Evolutionary conservation across 2,888 invertebrate genomes (phyloP), one percentile per base, ranked within the genome.

Genomic region (Miltochrista miniata): DNA sequence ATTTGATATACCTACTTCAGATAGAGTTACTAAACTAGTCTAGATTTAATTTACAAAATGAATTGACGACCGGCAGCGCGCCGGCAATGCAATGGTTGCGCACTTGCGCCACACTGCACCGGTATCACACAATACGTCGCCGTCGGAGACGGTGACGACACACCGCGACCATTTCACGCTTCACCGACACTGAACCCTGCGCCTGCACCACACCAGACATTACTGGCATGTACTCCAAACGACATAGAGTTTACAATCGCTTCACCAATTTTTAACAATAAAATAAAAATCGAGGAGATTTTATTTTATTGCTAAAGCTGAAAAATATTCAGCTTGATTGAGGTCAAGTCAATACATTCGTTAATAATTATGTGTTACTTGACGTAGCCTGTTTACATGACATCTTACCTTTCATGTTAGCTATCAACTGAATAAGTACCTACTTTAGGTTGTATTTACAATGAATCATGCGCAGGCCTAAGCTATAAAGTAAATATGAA

Each of bases 131-230:
- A 57, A 64, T 47, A 50, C 55, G 43, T 62, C 52, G n/a, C n/a
- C n/a, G n/a, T n/a, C n/a, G n/a, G n/a, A n/a, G n/a, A n/a, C n/a
- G 51, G 59, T 61, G 70, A 68, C 63, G 61, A 51, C 62, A 71
- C 57, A 71, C 48, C 45, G 57, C 44, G 47, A 48, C 61, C 61
- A 75, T 81, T 79, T 74, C 78, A 83, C 76, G 83, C 68, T 69
- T 67, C 71, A 69, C 42, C 59, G 52, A 38, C 35, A 69, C 43
- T 58, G 52, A 38, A 35, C 47, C 41, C 55, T 51, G 46, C 51
- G 64, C 64, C 61, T 2, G n/a, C n/a, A n/a, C n/a, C n/a, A n/a
- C n/a, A 4, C 18, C 40, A 15, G 38, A 54, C 48, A 43, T 65
- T 66, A 61, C 57, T 68, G 48, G 41, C 53, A 51, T 42, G 50